Evolutionary conservation across 1,140 invertebrate species (phyloP), one percentile per base, ranked within the genome.

Genomic region (Drosophila kikkawai): DNA sequence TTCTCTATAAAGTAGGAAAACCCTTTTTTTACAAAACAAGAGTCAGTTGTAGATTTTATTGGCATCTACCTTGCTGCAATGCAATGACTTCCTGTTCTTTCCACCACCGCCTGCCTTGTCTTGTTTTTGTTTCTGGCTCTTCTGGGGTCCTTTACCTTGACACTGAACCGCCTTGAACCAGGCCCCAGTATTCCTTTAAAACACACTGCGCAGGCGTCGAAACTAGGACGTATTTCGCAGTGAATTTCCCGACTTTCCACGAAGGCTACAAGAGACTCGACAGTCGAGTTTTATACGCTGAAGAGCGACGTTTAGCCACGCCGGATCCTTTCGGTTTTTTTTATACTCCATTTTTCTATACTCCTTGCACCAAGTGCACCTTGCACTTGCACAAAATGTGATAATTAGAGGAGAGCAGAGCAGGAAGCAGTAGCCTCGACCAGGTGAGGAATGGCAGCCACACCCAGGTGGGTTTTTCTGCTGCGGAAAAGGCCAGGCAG

Each of bases 61-160:
- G 15, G 45, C n/a, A 19, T 51, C n/a, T 34, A 36, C 32, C 29
- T 55, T 22, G 19, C 36, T 37, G 53, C 12, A 55, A 37, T 37
- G 53, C 12, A 55, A 37, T 39, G 7, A 22, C 36, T 19, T 39
- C 17, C 51, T 22, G 34, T 37, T 17, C 17, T 22, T 22, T 39
- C 53, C 53, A 26, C 53, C 53, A 55, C 53, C 36, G 51, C 7
- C 13, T 39, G 19, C 32, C 13, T 44, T 42, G 26, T 44, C 58
- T 34, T 69, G 34, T 29, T 56, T 32, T 32, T 56, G 22, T 26
- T 39, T 22, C 29, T 53, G 42, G 42, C 32, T 19, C n/a, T 61
- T 39, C 26, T 34, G 37, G 45, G 50, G 70, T 77, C 67, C 58
- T 64, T 82, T 88, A 77, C 80, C 83, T 88, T 88, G 83, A 83